These are phyloP conservation scores for Aphidius ervi DNA, from an alignment of 1,140 invertebrate species.

Conservation along the genomic window DNA sequence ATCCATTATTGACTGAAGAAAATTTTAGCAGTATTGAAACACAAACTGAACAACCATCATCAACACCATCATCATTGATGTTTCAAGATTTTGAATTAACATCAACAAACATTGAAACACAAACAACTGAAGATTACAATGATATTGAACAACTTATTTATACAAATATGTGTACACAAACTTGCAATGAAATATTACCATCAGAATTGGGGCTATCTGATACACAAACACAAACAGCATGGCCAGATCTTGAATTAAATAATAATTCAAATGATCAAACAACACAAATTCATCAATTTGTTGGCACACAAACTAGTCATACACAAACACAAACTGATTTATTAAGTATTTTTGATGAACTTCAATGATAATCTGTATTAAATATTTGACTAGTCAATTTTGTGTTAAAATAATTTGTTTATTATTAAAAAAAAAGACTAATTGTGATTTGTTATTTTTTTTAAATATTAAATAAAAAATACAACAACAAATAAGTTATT, in stretches of 20 bases:
- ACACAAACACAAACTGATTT: slow-evolving; percentile 53
- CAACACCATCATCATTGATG: slow-evolving; percentile 38
- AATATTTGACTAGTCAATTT: slow-evolving; percentile 4
- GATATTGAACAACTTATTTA: slow-evolving; percentile 53
- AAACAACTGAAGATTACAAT: slow-evolving; percentile 50
- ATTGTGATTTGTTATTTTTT: slow-evolving; percentile 2
- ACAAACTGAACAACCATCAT: slow-evolving; percentile 55
- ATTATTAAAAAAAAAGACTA: not conserved
- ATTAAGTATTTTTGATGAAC: slow-evolving; percentile 45
- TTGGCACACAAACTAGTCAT: slow-evolving; percentile 43
- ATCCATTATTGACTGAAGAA: slow-evolving; percentile 47
- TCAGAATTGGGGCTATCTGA: slow-evolving; percentile 56
- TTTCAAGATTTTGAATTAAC: slow-evolving; percentile 41
- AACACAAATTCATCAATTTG: slow-evolving; percentile 47
- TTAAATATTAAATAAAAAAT: not conserved
- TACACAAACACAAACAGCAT: slow-evolving; percentile 61
- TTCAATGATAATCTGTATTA: slow-evolving; percentile 28
- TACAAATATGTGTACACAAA: slow-evolving; percentile 60
- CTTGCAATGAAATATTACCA: slow-evolving; percentile 56
- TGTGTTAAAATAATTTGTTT: not conserved
- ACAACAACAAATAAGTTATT: not conserved
- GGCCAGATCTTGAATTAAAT: slow-evolving; percentile 44
- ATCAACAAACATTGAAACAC: slow-evolving; percentile 51
- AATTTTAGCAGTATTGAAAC: slow-evolving; percentile 56
- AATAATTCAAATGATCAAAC: not conserved